phyloP scores from a whole-genome alignment of 2,113 vertebrate genomes.

The Xerus inauris region DNA sequence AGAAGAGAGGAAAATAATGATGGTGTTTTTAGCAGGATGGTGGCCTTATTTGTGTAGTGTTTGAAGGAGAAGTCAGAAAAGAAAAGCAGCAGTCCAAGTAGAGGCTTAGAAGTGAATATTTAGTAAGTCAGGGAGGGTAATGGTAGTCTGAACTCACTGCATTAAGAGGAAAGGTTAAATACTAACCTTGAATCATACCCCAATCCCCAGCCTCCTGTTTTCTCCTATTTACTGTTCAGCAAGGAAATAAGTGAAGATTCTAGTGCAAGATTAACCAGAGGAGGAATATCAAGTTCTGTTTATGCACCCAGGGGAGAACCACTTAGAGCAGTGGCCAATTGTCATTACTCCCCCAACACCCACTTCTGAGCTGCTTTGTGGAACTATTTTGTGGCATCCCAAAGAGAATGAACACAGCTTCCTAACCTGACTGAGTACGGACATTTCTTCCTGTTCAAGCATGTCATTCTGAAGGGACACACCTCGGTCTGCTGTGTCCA shows the following conservation, averaged over 20 bases:
- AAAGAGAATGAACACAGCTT: not conserved
- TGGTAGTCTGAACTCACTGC: not conserved
- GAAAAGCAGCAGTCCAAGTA: not conserved
- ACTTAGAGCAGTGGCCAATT: not conserved
- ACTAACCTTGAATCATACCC: not conserved
- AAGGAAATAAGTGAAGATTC: not conserved
- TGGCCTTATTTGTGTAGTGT: not conserved
- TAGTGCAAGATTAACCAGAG: not conserved
- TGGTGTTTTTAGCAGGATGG: not conserved
- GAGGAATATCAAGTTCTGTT: not conserved
- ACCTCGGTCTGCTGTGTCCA: not conserved
- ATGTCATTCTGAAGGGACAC: not conserved
- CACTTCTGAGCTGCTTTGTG: not conserved
- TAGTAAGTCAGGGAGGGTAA: not conserved
- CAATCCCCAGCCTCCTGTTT: not conserved
- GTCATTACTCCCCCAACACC: not conserved
- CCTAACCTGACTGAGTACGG: not conserved
- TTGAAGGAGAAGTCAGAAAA: not conserved
- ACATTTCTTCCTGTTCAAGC: slow-evolving; percentile 20
- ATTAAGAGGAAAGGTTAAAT: not conserved
- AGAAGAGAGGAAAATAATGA: not conserved
- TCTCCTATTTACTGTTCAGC: not conserved
- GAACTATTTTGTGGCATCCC: not conserved
- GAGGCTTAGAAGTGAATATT: not conserved
- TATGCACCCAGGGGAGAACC: not conserved